Evolutionary conservation across 2,113 vertebrate genomes (phyloP).

Genomic region (Nibea albiflora): DNA sequence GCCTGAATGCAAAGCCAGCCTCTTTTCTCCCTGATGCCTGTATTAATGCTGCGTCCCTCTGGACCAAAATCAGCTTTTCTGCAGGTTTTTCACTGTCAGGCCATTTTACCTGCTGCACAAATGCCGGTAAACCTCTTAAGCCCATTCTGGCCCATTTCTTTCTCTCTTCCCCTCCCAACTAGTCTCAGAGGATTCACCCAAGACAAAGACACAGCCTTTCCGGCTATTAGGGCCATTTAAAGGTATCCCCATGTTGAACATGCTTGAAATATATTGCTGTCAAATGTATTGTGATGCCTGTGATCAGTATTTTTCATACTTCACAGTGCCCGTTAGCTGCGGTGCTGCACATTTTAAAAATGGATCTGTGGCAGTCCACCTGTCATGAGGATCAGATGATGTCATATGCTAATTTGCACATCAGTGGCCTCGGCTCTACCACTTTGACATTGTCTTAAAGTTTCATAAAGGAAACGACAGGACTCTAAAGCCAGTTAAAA

Average conservation of each 20-base stretch:
- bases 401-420: constrained; percentile 18
- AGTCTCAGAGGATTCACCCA: constrained; percentile 41
- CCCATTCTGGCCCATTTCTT: constrained; percentile 61
- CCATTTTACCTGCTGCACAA: constrained; percentile 75
- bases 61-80: constrained; percentile 77
- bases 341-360: constrained; percentile 16
- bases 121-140: constrained; percentile 79
- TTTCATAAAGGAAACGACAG: not conserved
- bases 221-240: constrained; percentile 65
- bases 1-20: constrained; percentile 60
- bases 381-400: not conserved
- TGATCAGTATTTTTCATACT: constrained; percentile 30
- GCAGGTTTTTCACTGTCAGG: constrained; percentile 69
- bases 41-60: constrained; percentile 75
- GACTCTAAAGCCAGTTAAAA: constrained; percentile 28
- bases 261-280: constrained; percentile 16
- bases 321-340: not conserved
- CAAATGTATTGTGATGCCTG: constrained; percentile 19
- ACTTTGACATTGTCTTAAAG: not conserved
- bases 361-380: not conserved
- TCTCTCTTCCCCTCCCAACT: constrained; percentile 13
- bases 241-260: constrained; percentile 35
- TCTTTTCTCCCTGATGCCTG: constrained; percentile 61
- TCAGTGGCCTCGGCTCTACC: not conserved
- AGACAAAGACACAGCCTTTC: constrained; percentile 61